phyloP scores from a whole-genome alignment of 2,797 vertebrate species.

The Rhyacichthys aspro region DNA sequence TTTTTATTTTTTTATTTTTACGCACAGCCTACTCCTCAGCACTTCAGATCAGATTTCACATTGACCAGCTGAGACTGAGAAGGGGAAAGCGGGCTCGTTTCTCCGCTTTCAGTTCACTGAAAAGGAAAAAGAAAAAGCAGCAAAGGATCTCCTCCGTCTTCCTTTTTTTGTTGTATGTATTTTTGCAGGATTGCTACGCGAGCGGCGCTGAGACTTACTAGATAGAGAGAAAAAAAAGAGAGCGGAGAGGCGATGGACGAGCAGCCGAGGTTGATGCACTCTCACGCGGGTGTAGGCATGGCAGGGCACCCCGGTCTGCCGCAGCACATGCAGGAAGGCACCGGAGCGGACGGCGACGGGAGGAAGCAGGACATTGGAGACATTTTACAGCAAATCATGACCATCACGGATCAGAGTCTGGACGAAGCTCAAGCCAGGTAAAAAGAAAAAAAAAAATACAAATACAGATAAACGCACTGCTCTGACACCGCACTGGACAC shows the following conservation, averaged over 20 bases:
- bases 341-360: conserved; percentile 90
- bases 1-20: too few relatives aligned
- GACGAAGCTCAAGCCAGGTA: conserved; percentile 98
- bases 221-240: conserved; percentile 12
- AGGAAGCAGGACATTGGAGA: conserved; percentile 98
- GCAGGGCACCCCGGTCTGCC: conserved; percentile 93
- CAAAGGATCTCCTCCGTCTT: conserved; percentile 45
- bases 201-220: conserved; percentile 40
- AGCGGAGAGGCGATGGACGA: conserved; percentile 88
- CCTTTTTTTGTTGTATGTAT: conserved; percentile 42
- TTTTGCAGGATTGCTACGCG: conserved; percentile 55
- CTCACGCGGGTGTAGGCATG: conserved; percentile 93
- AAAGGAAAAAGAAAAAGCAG: conserved; percentile 24
- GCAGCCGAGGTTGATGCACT: conserved; percentile 95
- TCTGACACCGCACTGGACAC: background rate
- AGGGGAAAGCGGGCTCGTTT: conserved; percentile 60
- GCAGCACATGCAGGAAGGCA: conserved; percentile 93
- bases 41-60: conserved; percentile 80
- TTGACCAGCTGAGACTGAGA: conserved; percentile 73
- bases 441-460: conserved; percentile 3
- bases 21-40: conserved; percentile 66
- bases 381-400: conserved; percentile 99
- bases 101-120: conserved; percentile 49
- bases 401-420: conserved; percentile 98
- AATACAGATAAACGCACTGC: background rate